Percentiles rank a stretch among this genome's conserved stretches.
Evolutionary conservation across 1,140 invertebrate genomes (phyloP).

Genomic region (Anastatus disparis): DNA sequence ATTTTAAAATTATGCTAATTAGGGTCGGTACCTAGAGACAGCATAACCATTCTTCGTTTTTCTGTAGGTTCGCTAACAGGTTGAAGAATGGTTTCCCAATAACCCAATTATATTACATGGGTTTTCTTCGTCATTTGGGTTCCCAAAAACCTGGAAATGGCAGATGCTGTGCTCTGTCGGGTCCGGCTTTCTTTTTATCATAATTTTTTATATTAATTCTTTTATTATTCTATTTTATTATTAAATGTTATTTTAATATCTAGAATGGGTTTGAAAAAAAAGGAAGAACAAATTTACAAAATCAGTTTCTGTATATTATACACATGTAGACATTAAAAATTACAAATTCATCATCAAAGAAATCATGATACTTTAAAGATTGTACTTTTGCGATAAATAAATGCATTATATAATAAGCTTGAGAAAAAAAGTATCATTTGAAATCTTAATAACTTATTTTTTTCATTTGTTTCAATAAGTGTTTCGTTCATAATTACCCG

Average conservation of each 20-base stretch:
- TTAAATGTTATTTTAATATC: neutral
- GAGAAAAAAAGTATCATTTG: too few species aligned
- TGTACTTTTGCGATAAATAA: too few species aligned
- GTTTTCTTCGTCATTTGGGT: conserved; percentile 13
- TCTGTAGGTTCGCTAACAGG: neutral
- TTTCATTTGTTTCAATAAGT: too few species aligned
- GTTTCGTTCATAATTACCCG: too few species aligned
- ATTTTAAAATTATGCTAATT: neutral
- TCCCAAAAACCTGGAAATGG: neutral
- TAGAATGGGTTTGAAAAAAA: neutral
- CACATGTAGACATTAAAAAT: neutral
- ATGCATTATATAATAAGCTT: too few species aligned
- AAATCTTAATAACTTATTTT: too few species aligned
- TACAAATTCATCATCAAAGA: neutral
- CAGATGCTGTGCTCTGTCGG: neutral
- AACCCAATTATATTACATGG: neutral
- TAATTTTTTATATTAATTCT: neutral
- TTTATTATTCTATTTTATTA: neutral
- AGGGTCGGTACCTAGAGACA: neutral
- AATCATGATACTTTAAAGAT: neutral
- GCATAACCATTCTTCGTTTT: neutral
- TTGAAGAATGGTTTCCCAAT: neutral
- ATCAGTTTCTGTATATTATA: neutral
- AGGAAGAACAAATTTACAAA: neutral
- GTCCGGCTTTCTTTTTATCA: neutral